A percentile compares a stretch with the other conserved stretches of the same genome.
phyloP scores from a whole-genome alignment of 2,797 vertebrate species.

The Pyrocephalus nanus region DNA sequence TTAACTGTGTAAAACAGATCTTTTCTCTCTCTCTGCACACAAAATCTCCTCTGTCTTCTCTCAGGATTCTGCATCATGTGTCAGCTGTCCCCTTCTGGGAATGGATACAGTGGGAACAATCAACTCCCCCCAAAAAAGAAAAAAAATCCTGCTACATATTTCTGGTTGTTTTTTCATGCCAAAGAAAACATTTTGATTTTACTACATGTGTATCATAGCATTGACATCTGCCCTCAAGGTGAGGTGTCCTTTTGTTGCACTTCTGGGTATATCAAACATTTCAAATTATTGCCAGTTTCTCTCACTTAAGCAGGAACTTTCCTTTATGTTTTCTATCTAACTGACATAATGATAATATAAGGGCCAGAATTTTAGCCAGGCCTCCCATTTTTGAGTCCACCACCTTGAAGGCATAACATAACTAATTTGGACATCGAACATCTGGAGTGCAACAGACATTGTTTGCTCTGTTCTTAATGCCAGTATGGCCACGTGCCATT shows the following conservation, averaged over 20 bases:
- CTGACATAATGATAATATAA: slow-evolving; percentile 6
- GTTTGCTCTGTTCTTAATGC: slow-evolving; percentile 1
- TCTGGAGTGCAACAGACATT: slow-evolving; percentile 21
- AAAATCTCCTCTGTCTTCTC: not conserved
- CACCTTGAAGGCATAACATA: not conserved
- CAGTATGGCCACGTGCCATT: not conserved
- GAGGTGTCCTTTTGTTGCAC: slow-evolving; percentile 25
- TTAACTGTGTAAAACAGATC: not conserved
- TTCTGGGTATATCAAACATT: slow-evolving; percentile 11
- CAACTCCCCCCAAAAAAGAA: not conserved
- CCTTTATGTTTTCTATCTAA: slow-evolving; percentile 25
- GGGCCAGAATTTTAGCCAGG: slow-evolving; percentile 14
- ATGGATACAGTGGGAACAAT: not conserved
- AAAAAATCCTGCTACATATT: not conserved
- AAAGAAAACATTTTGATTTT: slow-evolving; percentile 26
- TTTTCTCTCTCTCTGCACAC: not conserved
- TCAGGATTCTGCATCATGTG: not conserved
- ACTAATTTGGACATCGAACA: not conserved
- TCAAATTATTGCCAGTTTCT: slow-evolving; percentile 40
- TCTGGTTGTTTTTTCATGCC: not conserved
- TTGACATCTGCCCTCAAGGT: slow-evolving; percentile 39
- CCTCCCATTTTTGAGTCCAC: not conserved
- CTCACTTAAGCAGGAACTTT: not conserved
- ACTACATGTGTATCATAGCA: not conserved
- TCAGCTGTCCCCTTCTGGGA: not conserved